Conservation (phyloP, 1,140 invertebrate genomes). For the Tetraneura akinire region DNA sequence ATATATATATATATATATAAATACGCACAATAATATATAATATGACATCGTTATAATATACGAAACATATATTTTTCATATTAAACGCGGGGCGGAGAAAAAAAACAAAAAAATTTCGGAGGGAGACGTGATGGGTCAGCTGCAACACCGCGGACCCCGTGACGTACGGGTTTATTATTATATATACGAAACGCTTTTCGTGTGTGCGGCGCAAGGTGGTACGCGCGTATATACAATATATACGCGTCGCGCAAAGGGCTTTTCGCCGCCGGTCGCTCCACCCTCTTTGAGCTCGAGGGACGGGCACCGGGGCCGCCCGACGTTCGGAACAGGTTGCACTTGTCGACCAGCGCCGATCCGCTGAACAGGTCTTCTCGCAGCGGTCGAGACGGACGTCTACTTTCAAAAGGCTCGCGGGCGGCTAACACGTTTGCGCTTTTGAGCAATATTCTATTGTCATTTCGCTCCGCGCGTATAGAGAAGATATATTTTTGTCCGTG, state of each 20-base stretch:
- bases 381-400: not conserved
- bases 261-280: slow-evolving; percentile 11
- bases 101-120: slow-evolving; percentile 20
- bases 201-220: slow-evolving; percentile 9
- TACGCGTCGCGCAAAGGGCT: not conserved
- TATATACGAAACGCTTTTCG: not conserved
- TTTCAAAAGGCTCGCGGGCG: too few relatives aligned
- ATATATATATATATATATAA: too few relatives aligned
- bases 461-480: too few relatives aligned
- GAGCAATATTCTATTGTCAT: too few relatives aligned
- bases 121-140: slow-evolving; percentile 8
- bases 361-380: slow-evolving; percentile 13
- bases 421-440: too few relatives aligned
- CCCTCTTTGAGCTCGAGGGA: not conserved
- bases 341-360: slow-evolving; percentile 38
- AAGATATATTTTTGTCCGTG: too few relatives aligned
- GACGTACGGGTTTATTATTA: not conserved
- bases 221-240: too few relatives aligned
- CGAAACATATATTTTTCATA: not conserved
- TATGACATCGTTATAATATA: too few relatives aligned
- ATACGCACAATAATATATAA: too few relatives aligned
- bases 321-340: slow-evolving; percentile 33
- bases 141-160: slow-evolving; percentile 3
- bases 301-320: not conserved
- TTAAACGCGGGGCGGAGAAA: not conserved